Conservation (phyloP, 1,140 invertebrate species). For the Eriosoma lanigerum region DNA sequence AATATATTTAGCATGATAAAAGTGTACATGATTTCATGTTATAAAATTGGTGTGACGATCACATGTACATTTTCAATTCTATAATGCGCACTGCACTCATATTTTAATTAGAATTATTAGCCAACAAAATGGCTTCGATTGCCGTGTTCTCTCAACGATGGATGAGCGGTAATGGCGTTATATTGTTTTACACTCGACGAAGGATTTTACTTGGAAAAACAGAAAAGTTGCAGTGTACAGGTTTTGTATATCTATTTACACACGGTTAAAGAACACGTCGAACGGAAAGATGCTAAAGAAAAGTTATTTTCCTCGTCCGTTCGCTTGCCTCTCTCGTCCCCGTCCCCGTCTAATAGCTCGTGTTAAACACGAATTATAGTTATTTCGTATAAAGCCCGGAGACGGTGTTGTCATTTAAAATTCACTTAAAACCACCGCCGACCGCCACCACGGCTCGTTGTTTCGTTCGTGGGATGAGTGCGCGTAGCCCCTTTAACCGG, state of each 20-base stretch:
- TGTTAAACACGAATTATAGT: conserved; percentile 47
- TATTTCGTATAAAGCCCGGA: neutral
- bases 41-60: no score
- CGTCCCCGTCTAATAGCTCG: conserved; percentile 40
- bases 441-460: neutral
- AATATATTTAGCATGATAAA: no score
- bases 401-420: conserved; percentile 51
- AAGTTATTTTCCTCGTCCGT: neutral
- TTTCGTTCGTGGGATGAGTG: neutral
- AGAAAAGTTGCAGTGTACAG: neutral
- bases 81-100: no score
- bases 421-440: conserved; percentile 45
- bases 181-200: no score
- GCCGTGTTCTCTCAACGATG: no score
- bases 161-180: no score
- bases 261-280: neutral
- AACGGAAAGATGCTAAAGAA: neutral
- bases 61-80: no score
- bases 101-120: neutral
- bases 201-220: neutral
- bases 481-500: conserved; percentile 34
- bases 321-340: neutral
- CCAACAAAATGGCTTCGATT: neutral
- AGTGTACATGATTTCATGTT: no score
- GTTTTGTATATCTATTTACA: no score